Base-by-base conservation (phyloP, 37 sponge, comb jelly and placozoan species). In the Corticium candelabrum region DNA sequence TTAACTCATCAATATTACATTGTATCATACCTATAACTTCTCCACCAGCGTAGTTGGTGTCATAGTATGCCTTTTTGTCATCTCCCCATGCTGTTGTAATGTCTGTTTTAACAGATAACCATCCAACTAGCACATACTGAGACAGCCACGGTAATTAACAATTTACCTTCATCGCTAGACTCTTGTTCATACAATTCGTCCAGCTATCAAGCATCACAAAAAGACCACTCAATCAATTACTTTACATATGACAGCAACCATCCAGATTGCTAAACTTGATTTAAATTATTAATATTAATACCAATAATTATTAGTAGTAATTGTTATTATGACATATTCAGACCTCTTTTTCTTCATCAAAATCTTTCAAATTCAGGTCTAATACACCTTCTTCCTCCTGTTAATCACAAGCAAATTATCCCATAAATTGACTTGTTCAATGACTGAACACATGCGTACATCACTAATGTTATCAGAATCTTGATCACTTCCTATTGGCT, bases 61-160 rank as follows among this genome's bases (percentile, higher is more conserved):
- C 56, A 77, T 93, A 93, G 82, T 82, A 93, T 0, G 77, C 77
- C 37, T 41, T 82, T 78, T 87, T 89, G 71, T 57, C 76, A 43
- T 67, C 41, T 0, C 94, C 94, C 94, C 94, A 93, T 5, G 85
- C 86, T 37, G 74, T 80, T 50, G 82, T 86, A 1, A 79, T 74
- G 21, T 68, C 31, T 35, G 3, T 27, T 11, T 11, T 37, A 35
- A 39, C 77, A n/a, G n/a, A n/a, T n/a, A n/a, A n/a, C n/a, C n/a
- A n/a, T n/a, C n/a, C n/a, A n/a, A n/a, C n/a, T n/a, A n/a, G n/a
- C n/a, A n/a, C n/a, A n/a, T n/a, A n/a, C n/a, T n/a, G n/a, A n/a
- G n/a, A n/a, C n/a, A 50, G 11, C 11, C 62, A 21, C 15, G 21
- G 11, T 50, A 50, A 50, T 50, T 50, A 50, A 50, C 62, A 36